These are phyloP conservation scores for Ceraclea dissimilis DNA, from an alignment of 2,888 invertebrate genomes.

Conservation along the genomic window DNA sequence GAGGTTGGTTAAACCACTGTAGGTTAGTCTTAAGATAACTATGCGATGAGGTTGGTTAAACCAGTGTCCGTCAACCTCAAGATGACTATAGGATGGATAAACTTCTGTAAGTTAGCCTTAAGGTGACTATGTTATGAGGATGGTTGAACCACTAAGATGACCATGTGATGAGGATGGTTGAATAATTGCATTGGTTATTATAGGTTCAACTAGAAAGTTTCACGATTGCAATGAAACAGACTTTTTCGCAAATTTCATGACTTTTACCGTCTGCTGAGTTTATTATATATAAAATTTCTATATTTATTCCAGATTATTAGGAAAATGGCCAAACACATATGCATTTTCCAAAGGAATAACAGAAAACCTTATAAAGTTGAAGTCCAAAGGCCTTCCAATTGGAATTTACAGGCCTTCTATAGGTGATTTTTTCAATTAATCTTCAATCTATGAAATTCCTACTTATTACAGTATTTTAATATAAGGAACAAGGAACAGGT, in stretches of 20 bases:
- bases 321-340: constrained; percentile 85
- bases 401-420: constrained; percentile 87
- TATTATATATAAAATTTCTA: no score
- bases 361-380: constrained; percentile 71
- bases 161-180: background rate
- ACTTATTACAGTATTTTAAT: no score
- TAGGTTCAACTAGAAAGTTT: no score
- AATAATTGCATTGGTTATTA: no score
- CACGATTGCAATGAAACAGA: no score
- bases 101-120: constrained; percentile 2
- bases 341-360: constrained; percentile 88
- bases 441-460: no score
- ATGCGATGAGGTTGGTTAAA: background rate
- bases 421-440: no score
- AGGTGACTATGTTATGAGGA: background rate
- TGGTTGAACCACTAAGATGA: background rate
- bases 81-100: background rate
- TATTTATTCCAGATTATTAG: constrained; percentile 54
- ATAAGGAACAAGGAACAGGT: no score
- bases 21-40: background rate
- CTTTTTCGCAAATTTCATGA: no score
- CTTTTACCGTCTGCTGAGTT: no score
- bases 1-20: background rate
- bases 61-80: background rate
- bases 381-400: constrained; percentile 67